Percentiles rank a stretch among this genome's conserved stretches.
These are phyloP conservation scores for Molorchus minor DNA, from an alignment of 2,888 invertebrate species.

Conservation along the genomic window DNA sequence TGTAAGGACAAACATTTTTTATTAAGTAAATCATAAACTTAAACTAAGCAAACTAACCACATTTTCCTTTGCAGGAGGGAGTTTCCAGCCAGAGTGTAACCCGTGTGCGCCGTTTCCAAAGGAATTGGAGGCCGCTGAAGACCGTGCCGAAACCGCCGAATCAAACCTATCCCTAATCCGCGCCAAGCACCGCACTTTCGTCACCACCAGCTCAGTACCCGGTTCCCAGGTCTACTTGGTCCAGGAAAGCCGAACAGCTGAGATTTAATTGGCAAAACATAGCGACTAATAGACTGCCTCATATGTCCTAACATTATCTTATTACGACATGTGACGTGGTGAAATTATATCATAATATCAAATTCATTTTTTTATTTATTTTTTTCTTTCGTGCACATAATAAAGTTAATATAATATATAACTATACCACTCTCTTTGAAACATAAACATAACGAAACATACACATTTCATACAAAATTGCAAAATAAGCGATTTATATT, in stretches of 20 bases:
- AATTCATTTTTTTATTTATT: slow-evolving; percentile 51
- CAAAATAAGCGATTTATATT: slow-evolving; percentile 48
- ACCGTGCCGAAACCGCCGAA: slow-evolving; percentile 94
- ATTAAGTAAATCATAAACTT: too few species aligned
- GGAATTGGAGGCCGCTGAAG: slow-evolving; percentile 97
- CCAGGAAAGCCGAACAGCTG: slow-evolving; percentile 76
- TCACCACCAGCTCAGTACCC: slow-evolving; percentile 92
- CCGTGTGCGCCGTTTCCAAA: slow-evolving; percentile 97
- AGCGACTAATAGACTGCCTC: slow-evolving; percentile 38
- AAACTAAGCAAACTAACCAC: too few species aligned
- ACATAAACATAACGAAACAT: slow-evolving; percentile 50
- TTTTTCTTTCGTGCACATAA: slow-evolving; percentile 58
- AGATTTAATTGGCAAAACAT: slow-evolving; percentile 54
- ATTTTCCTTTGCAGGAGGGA: slow-evolving; percentile 75
- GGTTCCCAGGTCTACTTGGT: slow-evolving; percentile 92
- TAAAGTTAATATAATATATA: slow-evolving; percentile 50
- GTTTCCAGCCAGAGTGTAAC: slow-evolving; percentile 92
- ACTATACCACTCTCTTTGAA: slow-evolving; percentile 55
- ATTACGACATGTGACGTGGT: slow-evolving; percentile 29
- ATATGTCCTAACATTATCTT: slow-evolving; percentile 21
- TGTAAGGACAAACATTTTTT: too few species aligned
- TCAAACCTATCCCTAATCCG: slow-evolving; percentile 94
- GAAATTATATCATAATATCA: slow-evolving; percentile 31
- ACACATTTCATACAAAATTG: slow-evolving; percentile 49
- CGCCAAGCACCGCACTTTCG: slow-evolving; percentile 98